Evolutionary conservation across 2,888 invertebrate genomes (phyloP).

Genomic region (Drosophila borborema): DNA sequence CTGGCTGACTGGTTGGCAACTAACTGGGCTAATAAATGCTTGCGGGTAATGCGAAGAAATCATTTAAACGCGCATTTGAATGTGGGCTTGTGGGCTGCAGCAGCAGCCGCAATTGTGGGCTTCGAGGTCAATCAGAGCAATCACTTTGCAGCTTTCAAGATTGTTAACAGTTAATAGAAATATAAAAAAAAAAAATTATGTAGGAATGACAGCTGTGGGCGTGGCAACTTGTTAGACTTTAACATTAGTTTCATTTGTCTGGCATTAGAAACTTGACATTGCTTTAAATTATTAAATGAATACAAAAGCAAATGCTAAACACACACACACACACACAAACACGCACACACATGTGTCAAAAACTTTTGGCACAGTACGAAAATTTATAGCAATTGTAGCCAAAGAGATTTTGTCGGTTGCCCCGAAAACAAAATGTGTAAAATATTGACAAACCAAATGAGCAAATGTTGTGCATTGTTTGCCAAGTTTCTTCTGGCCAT

Average conservation of each 20-base stretch:
- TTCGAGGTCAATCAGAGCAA: constrained; percentile 68
- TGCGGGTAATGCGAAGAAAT: constrained; percentile 26
- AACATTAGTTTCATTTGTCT: constrained; percentile 7
- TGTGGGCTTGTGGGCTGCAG: constrained; percentile 53
- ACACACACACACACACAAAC: constrained; percentile 7
- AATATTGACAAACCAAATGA: constrained; percentile 74
- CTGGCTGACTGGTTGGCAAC: constrained; percentile 17
- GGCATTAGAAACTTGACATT: constrained; percentile 46
- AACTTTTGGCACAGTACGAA: constrained; percentile 61
- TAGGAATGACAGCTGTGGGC: neutral
- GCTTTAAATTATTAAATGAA: constrained; percentile 65
- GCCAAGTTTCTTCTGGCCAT: constrained; percentile 46
- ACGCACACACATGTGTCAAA: constrained; percentile 52
- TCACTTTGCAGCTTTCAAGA: constrained; percentile 43
- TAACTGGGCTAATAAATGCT: constrained; percentile 33
- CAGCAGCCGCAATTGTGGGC: constrained; percentile 62
- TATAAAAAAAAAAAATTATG: neutral
- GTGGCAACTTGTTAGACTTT: constrained; percentile 31
- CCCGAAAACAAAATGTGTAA: constrained; percentile 49
- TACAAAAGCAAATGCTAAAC: constrained; percentile 20
- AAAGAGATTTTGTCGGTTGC: constrained; percentile 33
- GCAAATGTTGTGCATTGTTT: constrained; percentile 65
- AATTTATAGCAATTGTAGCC: constrained; percentile 61
- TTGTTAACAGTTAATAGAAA: constrained; percentile 1
- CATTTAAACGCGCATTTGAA: constrained; percentile 65